Base-by-base conservation (phyloP, 2,888 invertebrate genomes). In the Hypomecis punctinalis region DNA sequence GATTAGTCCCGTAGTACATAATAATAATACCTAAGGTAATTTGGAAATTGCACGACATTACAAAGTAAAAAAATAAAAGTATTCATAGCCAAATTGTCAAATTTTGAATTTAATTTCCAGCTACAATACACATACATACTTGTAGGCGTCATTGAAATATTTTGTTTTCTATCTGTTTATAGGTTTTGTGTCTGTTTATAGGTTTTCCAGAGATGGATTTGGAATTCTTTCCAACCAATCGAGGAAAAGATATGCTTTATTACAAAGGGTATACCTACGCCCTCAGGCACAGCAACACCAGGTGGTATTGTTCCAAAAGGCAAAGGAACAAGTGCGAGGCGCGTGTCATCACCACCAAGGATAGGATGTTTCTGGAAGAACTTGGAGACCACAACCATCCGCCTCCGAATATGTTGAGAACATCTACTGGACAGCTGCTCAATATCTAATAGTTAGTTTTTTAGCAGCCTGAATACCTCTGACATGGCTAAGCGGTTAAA, bases 271-370 rank as follows among this genome's bases (percentile, higher is more conserved):
- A 77, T 42, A 77, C 70, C 0, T 79, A 71, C 59, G 66, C 68
- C 23, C 66, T 53, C 0, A 80, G 76, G 72, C 66, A 66, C 7
- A 73, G 71, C 33, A 76, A 66, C 43, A 76, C 72, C 0, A 68
- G 83, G 13, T 86, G 83, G 84, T 81, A 83, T 54, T 86, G 85
- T 59, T 81, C 81, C 0, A 83, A 80, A 66, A 81, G 76, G 55
- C 46, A 37, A 5, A 53, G 13, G 5, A 40, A 55, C 0, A 80
- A 81, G 0, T 86, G 85, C 59, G 79, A 75, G 48, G 79, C 80
- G 0, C 68, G 66, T 13, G 63, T 84, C 0, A 11, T 75, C 0
- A 58, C 78, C 0, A 69, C 69, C 5, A 69, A 68, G 33, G 63
- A 63, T 2, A 69, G 61, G 7, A 60, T 68, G 40, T 74, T 74